Conservation (phyloP, 2,888 invertebrate species). For the Sicus ferrugineus region DNA sequence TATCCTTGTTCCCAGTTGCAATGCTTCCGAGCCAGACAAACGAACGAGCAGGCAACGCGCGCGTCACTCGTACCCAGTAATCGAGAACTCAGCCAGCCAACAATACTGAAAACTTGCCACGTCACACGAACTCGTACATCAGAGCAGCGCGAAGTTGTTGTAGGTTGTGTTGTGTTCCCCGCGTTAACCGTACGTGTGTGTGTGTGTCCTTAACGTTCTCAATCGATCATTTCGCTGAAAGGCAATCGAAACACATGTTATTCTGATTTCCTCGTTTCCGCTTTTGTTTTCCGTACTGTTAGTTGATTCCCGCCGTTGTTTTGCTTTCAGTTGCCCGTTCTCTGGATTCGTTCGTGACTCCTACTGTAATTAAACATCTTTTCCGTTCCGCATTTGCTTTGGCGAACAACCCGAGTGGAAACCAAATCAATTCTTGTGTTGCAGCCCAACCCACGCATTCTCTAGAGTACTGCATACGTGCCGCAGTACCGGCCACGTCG, state of each 20-base stretch:
- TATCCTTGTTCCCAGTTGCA: too few relatives aligned
- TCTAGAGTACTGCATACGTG: too few relatives aligned
- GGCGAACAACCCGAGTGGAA: slow-evolving; percentile 74
- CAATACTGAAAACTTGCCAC: background rate
- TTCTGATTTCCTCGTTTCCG: background rate
- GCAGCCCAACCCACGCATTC: too few relatives aligned
- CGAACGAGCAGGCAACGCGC: too few relatives aligned
- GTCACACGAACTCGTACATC: slow-evolving; percentile 30
- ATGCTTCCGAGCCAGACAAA: background rate
- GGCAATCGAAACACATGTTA: slow-evolving; percentile 35
- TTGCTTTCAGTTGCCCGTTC: slow-evolving; percentile 9
- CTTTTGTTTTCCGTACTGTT: background rate
- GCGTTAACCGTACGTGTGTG: slow-evolving; percentile 33
- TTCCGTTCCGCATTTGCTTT: slow-evolving; percentile 28
- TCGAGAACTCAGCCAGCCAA: background rate
- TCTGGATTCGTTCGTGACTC: background rate
- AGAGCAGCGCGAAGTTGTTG: slow-evolving; percentile 38
- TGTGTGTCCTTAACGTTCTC: slow-evolving; percentile 37
- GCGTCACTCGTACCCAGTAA: background rate
- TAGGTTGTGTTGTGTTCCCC: slow-evolving; percentile 44
- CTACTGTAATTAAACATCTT: background rate
- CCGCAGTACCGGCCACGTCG: slow-evolving; percentile 47
- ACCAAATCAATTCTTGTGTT: slow-evolving; percentile 74
- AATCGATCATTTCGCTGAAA: slow-evolving; percentile 42
- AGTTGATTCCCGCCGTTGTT: slow-evolving; percentile 10